phyloP scores from a whole-genome alignment of 2,113 vertebrate genomes.

The Platycercus adscitus region DNA sequence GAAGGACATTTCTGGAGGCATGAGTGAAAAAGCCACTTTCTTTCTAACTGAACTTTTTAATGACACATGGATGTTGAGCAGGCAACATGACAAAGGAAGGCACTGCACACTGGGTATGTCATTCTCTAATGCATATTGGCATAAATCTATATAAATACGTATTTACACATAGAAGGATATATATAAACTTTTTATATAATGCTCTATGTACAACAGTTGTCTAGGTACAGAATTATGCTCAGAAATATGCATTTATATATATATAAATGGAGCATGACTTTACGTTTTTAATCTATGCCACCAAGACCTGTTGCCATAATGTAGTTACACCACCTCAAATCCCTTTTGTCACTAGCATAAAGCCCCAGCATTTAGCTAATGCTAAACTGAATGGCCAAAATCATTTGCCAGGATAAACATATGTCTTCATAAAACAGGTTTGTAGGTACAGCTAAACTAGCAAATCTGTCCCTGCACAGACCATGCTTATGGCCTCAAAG shows the following conservation, averaged over 20 bases:
- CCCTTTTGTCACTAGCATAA: neutral
- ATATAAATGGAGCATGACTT: neutral
- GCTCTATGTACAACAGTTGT: neutral
- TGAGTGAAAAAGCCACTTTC: neutral
- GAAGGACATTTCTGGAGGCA: neutral
- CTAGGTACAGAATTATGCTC: neutral
- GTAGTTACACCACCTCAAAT: neutral
- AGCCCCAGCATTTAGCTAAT: neutral
- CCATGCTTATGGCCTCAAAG: neutral
- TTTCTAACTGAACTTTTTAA: neutral
- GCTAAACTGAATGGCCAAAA: neutral
- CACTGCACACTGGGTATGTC: neutral
- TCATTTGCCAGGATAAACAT: neutral
- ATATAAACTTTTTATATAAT: neutral
- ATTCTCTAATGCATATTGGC: neutral
- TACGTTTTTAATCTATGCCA: neutral
- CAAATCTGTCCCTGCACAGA: neutral
- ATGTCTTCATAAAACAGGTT: neutral
- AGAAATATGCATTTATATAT: neutral
- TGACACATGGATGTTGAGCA: neutral
- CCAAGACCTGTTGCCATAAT: neutral
- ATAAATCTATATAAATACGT: neutral
- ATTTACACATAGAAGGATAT: neutral
- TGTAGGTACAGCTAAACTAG: neutral
- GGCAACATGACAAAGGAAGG: neutral